Conservation (phyloP, 2,113 vertebrate genomes). For the Alosa alosa region DNA sequence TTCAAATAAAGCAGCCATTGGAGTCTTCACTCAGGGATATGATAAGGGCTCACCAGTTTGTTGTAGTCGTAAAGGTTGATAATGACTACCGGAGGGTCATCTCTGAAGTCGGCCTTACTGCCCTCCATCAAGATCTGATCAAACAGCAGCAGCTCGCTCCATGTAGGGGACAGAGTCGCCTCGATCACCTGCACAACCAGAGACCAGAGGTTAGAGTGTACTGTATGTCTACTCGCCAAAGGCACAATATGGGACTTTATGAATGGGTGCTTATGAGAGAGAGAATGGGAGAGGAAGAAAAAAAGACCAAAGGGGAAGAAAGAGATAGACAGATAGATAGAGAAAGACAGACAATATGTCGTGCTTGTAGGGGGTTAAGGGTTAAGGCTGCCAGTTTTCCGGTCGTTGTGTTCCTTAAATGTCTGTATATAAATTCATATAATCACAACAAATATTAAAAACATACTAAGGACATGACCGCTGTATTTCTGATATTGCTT, state of each 20-base stretch:
- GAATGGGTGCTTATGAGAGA: not conserved
- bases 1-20: not conserved
- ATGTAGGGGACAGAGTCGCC: slow-evolving; percentile 87
- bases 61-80: slow-evolving; percentile 83
- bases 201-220: not conserved
- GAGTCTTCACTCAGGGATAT: not conserved
- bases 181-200: slow-evolving; percentile 70
- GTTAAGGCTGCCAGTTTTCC: too few species aligned
- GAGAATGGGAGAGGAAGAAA: not conserved
- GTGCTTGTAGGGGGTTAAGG: too few species aligned
- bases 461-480: too few species aligned
- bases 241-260: not conserved
- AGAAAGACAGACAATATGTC: too few species aligned
- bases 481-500: too few species aligned
- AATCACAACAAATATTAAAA: too few species aligned
- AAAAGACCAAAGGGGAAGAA: not conserved
- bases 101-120: slow-evolving; percentile 78
- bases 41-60: slow-evolving; percentile 72
- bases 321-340: not conserved
- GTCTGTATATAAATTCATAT: too few species aligned
- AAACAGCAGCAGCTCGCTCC: slow-evolving; percentile 86
- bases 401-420: too few species aligned
- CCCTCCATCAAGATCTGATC: slow-evolving; percentile 87
- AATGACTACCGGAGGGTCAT: slow-evolving; percentile 81
- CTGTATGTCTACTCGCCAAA: not conserved